phyloP scores from a whole-genome alignment of 2,888 invertebrate genomes.

The Lasioglossum marginatum region DNA sequence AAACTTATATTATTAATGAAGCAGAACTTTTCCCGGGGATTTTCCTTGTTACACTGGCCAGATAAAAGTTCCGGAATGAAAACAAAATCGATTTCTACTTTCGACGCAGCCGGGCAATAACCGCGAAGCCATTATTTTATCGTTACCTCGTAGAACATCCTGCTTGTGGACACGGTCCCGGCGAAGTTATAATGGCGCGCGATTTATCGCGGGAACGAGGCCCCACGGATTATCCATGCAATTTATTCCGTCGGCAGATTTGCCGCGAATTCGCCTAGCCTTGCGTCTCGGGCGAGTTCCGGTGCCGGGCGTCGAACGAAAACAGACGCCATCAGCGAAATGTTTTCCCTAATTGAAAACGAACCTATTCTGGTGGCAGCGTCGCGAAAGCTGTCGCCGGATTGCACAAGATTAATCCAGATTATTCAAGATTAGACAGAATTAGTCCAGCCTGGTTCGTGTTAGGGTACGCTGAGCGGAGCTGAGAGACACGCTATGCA shows the following conservation, averaged over 20 bases:
- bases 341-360: slow-evolving; percentile 73
- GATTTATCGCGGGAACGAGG: slow-evolving; percentile 36
- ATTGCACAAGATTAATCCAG: slow-evolving; percentile 74
- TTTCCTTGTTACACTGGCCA: not conserved
- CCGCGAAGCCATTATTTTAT: not conserved
- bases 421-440: slow-evolving; percentile 77
- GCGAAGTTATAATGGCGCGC: slow-evolving; percentile 27
- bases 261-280: slow-evolving; percentile 44
- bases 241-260: slow-evolving; percentile 56
- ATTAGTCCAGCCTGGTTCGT: slow-evolving; percentile 70
- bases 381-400: slow-evolving; percentile 65
- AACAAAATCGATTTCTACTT: slow-evolving; percentile 1
- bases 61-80: not conserved
- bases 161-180: slow-evolving; percentile 12
- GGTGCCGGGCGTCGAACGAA: slow-evolving; percentile 28
- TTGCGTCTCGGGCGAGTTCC: slow-evolving; percentile 42
- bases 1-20: slow-evolving; percentile 5
- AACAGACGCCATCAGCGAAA: slow-evolving; percentile 59
- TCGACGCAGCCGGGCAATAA: not conserved
- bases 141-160: slow-evolving; percentile 2
- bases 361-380: slow-evolving; percentile 56
- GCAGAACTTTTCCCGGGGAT: not conserved
- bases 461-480: slow-evolving; percentile 57
- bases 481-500: slow-evolving; percentile 25
- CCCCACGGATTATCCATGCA: slow-evolving; percentile 43